Conservation (phyloP, 2,797 vertebrate species). For the Botia almorhae region DNA sequence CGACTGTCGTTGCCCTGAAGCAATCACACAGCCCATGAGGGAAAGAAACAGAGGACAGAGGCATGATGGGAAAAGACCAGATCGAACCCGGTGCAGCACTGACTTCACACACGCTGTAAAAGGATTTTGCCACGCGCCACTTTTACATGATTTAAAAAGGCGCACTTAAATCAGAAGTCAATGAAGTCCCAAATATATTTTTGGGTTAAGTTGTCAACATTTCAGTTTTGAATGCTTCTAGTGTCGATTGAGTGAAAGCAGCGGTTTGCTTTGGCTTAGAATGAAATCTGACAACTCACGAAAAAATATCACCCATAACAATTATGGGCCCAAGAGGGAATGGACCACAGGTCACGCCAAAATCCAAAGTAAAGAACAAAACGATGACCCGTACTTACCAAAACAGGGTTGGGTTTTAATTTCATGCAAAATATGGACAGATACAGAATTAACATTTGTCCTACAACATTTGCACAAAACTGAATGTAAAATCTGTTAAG, state of each 20-base stretch:
- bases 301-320: conserved; percentile 87
- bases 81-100: conserved; percentile 72
- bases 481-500: conserved; percentile 66
- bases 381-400: conserved; percentile 84
- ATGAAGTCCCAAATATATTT: conserved; percentile 87
- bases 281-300: conserved; percentile 88
- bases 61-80: conserved; percentile 68
- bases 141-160: conserved; percentile 85
- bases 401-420: conserved; percentile 82
- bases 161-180: conserved; percentile 83
- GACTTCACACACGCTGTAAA: conserved; percentile 84
- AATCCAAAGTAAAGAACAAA: conserved; percentile 63
- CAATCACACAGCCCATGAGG: conserved; percentile 80
- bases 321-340: conserved; percentile 82
- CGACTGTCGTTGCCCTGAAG: conserved; percentile 24
- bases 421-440: conserved; percentile 87
- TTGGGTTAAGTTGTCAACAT: conserved; percentile 87
- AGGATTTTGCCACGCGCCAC: conserved; percentile 72
- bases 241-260: not conserved
- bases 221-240: conserved; percentile 64
- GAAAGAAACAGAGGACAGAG: conserved; percentile 72
- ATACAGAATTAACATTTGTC: conserved; percentile 86
- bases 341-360: conserved; percentile 80
- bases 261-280: not conserved
- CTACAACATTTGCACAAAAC: conserved; percentile 77